Evolutionary conservation across 2,888 invertebrate genomes (phyloP).

Genomic region (Rhagium mordax): DNA sequence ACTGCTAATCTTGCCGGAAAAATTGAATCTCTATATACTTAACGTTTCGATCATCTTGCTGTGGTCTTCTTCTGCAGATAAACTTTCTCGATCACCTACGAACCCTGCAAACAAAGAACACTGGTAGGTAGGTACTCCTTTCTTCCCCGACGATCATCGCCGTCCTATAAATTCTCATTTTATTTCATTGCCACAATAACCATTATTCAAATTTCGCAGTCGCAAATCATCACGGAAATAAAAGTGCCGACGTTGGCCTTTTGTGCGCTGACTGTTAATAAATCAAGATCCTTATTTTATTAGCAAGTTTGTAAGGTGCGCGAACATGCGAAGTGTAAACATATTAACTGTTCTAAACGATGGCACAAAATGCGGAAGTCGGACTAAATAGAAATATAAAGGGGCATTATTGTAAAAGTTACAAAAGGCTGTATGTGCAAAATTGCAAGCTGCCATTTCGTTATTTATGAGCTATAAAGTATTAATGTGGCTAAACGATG

Average conservation of each 20-base stretch:
- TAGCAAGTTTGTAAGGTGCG: constrained; percentile 24
- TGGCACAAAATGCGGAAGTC: constrained; percentile 34
- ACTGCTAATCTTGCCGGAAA: too few relatives aligned
- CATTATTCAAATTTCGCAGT: constrained; percentile 20
- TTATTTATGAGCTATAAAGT: constrained; percentile 37
- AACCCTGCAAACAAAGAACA: too few relatives aligned
- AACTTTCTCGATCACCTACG: too few relatives aligned
- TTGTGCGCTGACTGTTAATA: constrained; percentile 7
- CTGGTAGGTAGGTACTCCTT: neutral
- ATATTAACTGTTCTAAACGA: constrained; percentile 33
- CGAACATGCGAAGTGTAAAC: constrained; percentile 38
- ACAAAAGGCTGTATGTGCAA: constrained; percentile 30
- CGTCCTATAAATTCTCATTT: constrained; percentile 20
- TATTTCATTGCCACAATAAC: constrained; percentile 22
- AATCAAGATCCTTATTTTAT: constrained; percentile 9
- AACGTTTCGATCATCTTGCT: too few relatives aligned
- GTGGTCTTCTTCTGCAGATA: too few relatives aligned
- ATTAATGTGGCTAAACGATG: constrained; percentile 36
- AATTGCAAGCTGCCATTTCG: constrained; percentile 33
- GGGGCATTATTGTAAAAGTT: constrained; percentile 23
- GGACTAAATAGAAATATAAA: constrained; percentile 31
- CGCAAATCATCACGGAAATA: constrained; percentile 8
- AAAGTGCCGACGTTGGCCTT: constrained; percentile 12
- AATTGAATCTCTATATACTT: too few relatives aligned
- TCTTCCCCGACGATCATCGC: neutral